Evolutionary conservation across 2,888 invertebrate genomes (phyloP).

Genomic region (Drosophila siamana): DNA sequence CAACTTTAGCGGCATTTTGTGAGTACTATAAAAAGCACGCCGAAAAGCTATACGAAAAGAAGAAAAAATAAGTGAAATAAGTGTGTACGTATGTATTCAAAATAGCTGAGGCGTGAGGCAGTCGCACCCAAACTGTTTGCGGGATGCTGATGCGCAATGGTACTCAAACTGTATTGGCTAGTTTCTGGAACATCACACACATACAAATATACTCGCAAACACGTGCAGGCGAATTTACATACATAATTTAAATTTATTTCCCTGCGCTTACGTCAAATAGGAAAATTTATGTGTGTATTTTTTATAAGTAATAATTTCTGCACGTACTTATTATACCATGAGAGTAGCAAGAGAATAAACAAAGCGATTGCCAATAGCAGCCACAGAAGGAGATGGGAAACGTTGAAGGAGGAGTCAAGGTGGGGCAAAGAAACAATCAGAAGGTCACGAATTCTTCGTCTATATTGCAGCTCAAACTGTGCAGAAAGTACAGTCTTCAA

Average conservation of each 20-base stretch:
- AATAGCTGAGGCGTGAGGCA: conserved; percentile 3
- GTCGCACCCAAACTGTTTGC: conserved; percentile 12
- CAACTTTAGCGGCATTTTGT: conserved; percentile 19
- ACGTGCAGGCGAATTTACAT: background rate
- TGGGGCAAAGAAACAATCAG: conserved; percentile 29
- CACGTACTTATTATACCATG: conserved; percentile 55
- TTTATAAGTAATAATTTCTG: conserved; percentile 34
- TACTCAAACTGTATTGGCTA: conserved; percentile 20
- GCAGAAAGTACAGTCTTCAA: conserved; percentile 46
- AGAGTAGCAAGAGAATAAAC: conserved; percentile 50
- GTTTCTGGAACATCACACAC: conserved; percentile 6
- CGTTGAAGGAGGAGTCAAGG: background rate
- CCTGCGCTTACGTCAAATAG: conserved; percentile 59
- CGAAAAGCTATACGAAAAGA: background rate
- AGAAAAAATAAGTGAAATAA: background rate
- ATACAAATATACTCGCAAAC: background rate
- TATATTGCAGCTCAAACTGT: conserved; percentile 45
- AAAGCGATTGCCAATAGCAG: conserved; percentile 33
- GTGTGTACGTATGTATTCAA: background rate
- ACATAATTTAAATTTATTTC: conserved; percentile 31
- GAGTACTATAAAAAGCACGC: conserved; percentile 18
- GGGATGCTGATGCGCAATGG: conserved; percentile 20
- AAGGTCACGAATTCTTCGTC: conserved; percentile 46
- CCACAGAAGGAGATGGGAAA: background rate
- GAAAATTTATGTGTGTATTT: conserved; percentile 15